Evolutionary conservation across 2,888 invertebrate genomes (phyloP).

Genomic region (Rhogogaster chlorosoma): DNA sequence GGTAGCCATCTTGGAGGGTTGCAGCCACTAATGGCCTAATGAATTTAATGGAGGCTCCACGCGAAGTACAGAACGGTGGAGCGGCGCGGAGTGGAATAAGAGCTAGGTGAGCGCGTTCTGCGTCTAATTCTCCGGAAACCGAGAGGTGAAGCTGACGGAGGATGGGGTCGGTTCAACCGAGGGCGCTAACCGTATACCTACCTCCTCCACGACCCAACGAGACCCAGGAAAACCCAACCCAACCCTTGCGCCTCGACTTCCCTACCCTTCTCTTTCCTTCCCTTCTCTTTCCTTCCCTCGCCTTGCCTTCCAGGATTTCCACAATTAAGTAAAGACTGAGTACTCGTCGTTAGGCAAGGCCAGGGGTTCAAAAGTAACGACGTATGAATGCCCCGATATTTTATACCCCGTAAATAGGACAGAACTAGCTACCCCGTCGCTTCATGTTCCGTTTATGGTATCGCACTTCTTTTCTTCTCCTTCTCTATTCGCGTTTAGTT

Average conservation of each 20-base stretch:
- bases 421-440: not conserved
- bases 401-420: constrained; percentile 39
- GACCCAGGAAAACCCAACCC: constrained; percentile 60
- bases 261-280: constrained; percentile 48
- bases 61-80: constrained; percentile 54
- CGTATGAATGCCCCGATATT: constrained; percentile 52
- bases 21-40: constrained; percentile 78
- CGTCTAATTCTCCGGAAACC: constrained; percentile 56
- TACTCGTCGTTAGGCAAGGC: constrained; percentile 60
- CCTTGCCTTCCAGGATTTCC: constrained; percentile 67
- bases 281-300: constrained; percentile 42
- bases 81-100: constrained; percentile 53
- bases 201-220: constrained; percentile 34
- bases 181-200: constrained; percentile 47
- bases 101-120: constrained; percentile 48
- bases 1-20: constrained; percentile 78
- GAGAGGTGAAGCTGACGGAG: constrained; percentile 51
- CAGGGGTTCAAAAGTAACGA: constrained; percentile 57
- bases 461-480: not conserved
- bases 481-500: not conserved
- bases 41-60: constrained; percentile 77
- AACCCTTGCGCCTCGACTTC: constrained; percentile 53
- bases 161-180: constrained; percentile 49
- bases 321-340: constrained; percentile 73
- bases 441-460: not conserved